Base-by-base conservation (phyloP, 2,113 vertebrate genomes). In the Glaucomys volans region DNA sequence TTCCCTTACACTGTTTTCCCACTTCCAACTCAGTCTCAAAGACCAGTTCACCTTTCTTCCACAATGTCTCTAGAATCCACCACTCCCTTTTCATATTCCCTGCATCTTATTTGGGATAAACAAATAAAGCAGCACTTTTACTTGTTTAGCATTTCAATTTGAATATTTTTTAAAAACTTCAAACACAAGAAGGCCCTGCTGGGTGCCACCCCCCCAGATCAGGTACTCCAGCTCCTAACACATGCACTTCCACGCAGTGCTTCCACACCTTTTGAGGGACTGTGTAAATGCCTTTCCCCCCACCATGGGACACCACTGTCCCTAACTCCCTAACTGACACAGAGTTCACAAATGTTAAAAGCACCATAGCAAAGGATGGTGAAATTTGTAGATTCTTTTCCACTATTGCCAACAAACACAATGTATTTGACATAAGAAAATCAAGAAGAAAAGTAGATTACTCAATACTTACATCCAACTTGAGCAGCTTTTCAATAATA, bases 381-480 rank as follows among this genome's bases (percentile, higher is more conserved):
- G 4, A 74, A 94, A 83, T 28, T 1, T 62, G 40, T 32, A 2
- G 12, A 30, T 64, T 74, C 30, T 59, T 71, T 54, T n/a, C 62
- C 72, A 80, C 8, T n/a, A 2, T 7, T 75, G 26, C 35, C 90
- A 72, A 90, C 9, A 35, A 75, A 77, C 42, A 35, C 11, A 79
- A 62, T 37, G 57, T 30, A 86, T 14, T 59, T 54, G 64, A 75
- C 26, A 86, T 91, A 42, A 44, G 30, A 90, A 96, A 96, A 92
- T 35, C n/a, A 74, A 82, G 35, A 40, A 62, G 30, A 97, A 97
- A 97, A 97, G 13, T 14, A 18, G 2, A 47, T 57, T 37, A 94
- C 35, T 44, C 59, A 57, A 97, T 97, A 99, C 99, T 99, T 98
- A 99, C 99, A 95, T 99, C 99, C 94, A 99, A 98, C 79, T 99